Evolutionary conservation across 2,888 invertebrate genomes (phyloP).

Genomic region (Cerceris rybyensis): DNA sequence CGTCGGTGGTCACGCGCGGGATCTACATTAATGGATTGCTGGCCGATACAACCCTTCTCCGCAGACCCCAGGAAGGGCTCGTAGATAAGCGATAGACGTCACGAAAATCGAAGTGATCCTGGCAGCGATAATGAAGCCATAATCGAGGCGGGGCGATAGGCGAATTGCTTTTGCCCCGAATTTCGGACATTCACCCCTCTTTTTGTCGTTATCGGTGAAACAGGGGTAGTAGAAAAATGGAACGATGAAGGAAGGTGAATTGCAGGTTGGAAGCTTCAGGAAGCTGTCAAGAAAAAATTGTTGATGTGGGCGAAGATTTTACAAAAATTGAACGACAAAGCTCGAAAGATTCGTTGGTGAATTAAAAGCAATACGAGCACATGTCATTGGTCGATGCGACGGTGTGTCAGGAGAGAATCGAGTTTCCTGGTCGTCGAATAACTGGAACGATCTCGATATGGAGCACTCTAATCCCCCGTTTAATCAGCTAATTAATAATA

Average conservation of each 20-base stretch:
- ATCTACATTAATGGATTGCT: conserved; percentile 68
- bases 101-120: conserved; percentile 50
- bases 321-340: background rate
- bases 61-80: conserved; percentile 25
- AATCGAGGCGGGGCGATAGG: background rate
- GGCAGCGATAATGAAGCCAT: conserved; percentile 9
- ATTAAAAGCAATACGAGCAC: background rate
- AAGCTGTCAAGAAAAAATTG: too few species aligned
- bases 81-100: conserved; percentile 52
- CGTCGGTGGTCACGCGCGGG: conserved; percentile 65
- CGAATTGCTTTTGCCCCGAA: background rate
- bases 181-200: too few species aligned
- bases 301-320: too few species aligned
- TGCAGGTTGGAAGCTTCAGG: too few species aligned
- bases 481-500: conserved; percentile 46
- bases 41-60: conserved; percentile 40
- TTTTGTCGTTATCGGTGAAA: too few species aligned
- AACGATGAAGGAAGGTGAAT: too few species aligned
- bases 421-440: background rate
- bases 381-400: background rate
- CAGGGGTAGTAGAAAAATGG: too few species aligned
- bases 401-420: background rate
- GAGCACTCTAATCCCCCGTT: conserved; percentile 26
- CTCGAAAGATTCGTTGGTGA: background rate
- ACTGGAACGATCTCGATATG: conserved; percentile 12